Evolutionary conservation across 2,888 invertebrate genomes (phyloP).

Genomic region (Vandiemenella viatica): DNA sequence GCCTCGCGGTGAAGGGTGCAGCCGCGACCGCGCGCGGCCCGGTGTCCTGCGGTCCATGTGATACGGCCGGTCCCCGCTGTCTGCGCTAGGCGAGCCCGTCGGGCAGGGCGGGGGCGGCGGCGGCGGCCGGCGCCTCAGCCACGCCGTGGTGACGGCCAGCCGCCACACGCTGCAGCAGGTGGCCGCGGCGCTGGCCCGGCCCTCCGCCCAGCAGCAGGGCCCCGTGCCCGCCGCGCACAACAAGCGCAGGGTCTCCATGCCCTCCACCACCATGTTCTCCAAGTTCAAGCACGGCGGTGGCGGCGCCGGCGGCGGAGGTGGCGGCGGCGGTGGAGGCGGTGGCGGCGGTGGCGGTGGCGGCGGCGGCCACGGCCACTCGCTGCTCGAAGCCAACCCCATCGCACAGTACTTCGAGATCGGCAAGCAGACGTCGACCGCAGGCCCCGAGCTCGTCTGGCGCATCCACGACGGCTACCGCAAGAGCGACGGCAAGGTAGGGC

Average conservation of each 20-base stretch:
- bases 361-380: conserved; percentile 34
- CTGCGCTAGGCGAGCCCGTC: too few species aligned
- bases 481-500: conserved; percentile 72
- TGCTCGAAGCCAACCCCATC: conserved; percentile 66
- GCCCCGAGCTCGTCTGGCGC: conserved; percentile 83
- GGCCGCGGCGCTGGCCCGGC: not conserved
- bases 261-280: conserved; percentile 48
- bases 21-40: too few species aligned
- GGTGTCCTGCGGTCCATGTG: too few species aligned
- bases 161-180: not conserved
- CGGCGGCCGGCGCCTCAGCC: not conserved
- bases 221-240: not conserved
- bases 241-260: conserved; percentile 20
- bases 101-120: not conserved
- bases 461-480: conserved; percentile 80
- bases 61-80: too few species aligned
- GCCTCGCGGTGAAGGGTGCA: too few species aligned
- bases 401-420: conserved; percentile 76
- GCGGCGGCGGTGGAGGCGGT: too few species aligned
- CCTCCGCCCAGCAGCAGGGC: too few species aligned
- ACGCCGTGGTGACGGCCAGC: too few species aligned
- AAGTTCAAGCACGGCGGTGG: conserved; percentile 45
- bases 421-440: conserved; percentile 62
- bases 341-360: too few species aligned
- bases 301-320: conserved; percentile 22